A percentile compares a stretch with the other conserved stretches of the same genome.
phyloP scores from a whole-genome alignment of 2,888 invertebrate genomes.

The Hybos culiciformis region DNA sequence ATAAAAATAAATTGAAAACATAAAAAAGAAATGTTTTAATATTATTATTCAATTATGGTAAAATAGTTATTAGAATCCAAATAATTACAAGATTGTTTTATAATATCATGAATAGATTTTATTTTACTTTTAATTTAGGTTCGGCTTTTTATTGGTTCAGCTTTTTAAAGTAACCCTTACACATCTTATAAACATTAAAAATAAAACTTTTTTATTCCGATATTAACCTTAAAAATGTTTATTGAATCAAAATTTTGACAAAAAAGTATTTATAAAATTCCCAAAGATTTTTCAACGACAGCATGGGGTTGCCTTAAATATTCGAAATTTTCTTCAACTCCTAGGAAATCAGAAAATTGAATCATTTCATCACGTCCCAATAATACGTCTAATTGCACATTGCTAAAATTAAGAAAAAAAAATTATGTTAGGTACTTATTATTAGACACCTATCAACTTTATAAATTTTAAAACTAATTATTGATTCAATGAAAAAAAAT shows the following conservation, averaged over 20 bases:
- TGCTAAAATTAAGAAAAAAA: slow-evolving; percentile 22
- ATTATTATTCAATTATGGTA: too few relatives aligned
- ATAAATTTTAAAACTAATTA: too few relatives aligned
- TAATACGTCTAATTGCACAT: slow-evolving; percentile 56
- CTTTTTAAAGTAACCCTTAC: too few relatives aligned
- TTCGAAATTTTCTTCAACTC: slow-evolving; percentile 57
- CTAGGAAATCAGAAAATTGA: slow-evolving; percentile 65
- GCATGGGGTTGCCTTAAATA: slow-evolving; percentile 70
- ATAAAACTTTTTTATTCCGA: too few relatives aligned
- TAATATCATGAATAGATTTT: too few relatives aligned
- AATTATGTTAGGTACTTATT: not conserved
- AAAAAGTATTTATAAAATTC: slow-evolving; percentile 40
- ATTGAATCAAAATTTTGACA: not conserved
- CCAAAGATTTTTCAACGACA: slow-evolving; percentile 59
- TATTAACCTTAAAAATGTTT: not conserved
- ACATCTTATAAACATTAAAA: too few relatives aligned
- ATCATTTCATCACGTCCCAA: slow-evolving; percentile 61
- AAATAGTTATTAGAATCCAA: too few relatives aligned
- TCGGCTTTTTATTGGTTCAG: too few relatives aligned
- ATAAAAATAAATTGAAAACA: slow-evolving; percentile 15
- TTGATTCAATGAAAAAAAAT: too few relatives aligned
- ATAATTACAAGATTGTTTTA: too few relatives aligned
- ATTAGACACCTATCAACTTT: too few relatives aligned
- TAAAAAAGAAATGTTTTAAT: not conserved
- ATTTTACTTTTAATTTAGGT: too few relatives aligned